phyloP scores from a whole-genome alignment of 2,888 invertebrate species.

The Ormia ochracea region DNA sequence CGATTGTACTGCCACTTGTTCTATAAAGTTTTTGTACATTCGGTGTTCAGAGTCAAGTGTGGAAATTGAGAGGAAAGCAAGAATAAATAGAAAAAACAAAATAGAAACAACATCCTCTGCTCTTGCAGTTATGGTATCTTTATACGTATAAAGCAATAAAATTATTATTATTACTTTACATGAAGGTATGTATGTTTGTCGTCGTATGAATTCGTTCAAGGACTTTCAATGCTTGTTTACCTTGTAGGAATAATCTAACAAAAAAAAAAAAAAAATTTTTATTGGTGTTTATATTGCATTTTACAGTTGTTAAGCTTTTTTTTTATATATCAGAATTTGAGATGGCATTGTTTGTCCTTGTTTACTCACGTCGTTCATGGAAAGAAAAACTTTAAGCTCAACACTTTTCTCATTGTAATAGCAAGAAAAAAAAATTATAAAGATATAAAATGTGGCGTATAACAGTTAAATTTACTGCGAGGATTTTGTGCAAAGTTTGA shows the following conservation, averaged over 20 bases:
- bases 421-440: too few species aligned
- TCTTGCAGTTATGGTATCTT: constrained; percentile 37
- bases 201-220: constrained; percentile 33
- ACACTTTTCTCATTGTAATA: too few species aligned
- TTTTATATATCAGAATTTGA: too few species aligned
- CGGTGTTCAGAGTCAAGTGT: background rate
- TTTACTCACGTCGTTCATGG: too few species aligned
- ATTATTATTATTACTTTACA: constrained; percentile 55
- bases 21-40: background rate
- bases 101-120: constrained; percentile 18
- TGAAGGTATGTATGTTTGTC: constrained; percentile 18
- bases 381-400: too few species aligned
- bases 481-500: too few species aligned
- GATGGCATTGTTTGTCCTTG: too few species aligned
- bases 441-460: too few species aligned
- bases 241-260: background rate
- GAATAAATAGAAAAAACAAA: background rate
- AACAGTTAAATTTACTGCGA: too few species aligned
- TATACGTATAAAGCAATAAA: constrained; percentile 58
- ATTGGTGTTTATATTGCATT: constrained; percentile 32
- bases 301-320: constrained; percentile 6
- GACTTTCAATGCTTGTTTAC: constrained; percentile 4
- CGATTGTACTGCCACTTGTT: background rate
- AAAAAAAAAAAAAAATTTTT: constrained; percentile 24
- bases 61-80: background rate